These are phyloP conservation scores for Indri indri DNA, from an alignment of 2,113 vertebrate genomes.

Conservation along the genomic window DNA sequence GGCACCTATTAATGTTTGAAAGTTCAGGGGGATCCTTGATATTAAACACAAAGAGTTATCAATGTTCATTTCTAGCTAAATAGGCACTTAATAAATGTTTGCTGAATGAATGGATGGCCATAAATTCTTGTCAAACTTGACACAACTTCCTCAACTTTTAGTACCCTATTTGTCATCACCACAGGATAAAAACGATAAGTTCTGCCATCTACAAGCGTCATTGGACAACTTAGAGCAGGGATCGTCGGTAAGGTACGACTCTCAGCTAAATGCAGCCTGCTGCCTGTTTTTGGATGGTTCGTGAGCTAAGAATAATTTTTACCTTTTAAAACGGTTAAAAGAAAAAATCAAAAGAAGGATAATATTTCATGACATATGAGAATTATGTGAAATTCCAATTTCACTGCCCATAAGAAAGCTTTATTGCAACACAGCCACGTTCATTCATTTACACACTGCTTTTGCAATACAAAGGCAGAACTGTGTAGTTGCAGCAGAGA, in stretches of 20 bases:
- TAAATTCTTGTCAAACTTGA: not conserved
- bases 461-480: not conserved
- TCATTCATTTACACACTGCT: not conserved
- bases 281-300: not conserved
- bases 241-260: not conserved
- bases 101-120: not conserved
- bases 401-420: not conserved
- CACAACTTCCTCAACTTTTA: not conserved
- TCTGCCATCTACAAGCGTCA: not conserved
- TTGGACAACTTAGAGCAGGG: not conserved
- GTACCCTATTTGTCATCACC: not conserved
- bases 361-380: not conserved
- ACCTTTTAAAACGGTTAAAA: constrained; percentile 14
- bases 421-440: not conserved
- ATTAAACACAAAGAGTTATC: not conserved
- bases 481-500: not conserved
- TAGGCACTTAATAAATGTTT: not conserved
- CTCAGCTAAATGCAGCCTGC: not conserved
- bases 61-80: not conserved
- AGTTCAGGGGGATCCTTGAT: not conserved
- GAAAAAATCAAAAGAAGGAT: not conserved
- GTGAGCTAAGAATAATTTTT: not conserved
- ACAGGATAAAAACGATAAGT: not conserved
- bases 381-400: constrained; percentile 13
- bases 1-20: not conserved